These are phyloP conservation scores for Embiotoca jacksoni DNA, from an alignment of 2,113 vertebrate species.

Conservation along the genomic window DNA sequence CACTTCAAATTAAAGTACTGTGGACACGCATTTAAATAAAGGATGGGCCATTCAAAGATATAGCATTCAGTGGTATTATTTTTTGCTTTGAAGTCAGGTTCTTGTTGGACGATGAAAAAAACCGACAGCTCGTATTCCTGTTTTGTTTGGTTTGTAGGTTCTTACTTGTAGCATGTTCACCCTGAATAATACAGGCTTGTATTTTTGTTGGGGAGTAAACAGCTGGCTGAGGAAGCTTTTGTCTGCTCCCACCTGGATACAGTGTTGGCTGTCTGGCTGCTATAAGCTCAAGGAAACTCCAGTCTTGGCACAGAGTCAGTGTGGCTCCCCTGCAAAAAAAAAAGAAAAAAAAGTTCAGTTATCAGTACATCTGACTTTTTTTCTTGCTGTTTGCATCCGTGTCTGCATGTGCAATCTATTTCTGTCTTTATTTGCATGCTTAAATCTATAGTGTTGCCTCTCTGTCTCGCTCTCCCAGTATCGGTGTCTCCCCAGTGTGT, in stretches of 20 bases:
- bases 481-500: slow-evolving; percentile 24
- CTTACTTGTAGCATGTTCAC: slow-evolving; percentile 18
- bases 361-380: not conserved
- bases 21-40: too few relatives aligned
- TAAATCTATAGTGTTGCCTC: slow-evolving; percentile 24
- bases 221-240: slow-evolving; percentile 42
- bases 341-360: slow-evolving; percentile 23
- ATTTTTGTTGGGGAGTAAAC: slow-evolving; percentile 45
- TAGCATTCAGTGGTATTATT: too few relatives aligned
- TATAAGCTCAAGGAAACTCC: slow-evolving; percentile 53
- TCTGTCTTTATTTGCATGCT: slow-evolving; percentile 30
- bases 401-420: not conserved
- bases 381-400: not conserved
- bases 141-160: slow-evolving; percentile 20
- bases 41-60: too few relatives aligned
- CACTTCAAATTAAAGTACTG: too few relatives aligned
- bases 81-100: not conserved
- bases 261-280: slow-evolving; percentile 38
- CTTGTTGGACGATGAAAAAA: not conserved
- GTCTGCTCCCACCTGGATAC: slow-evolving; percentile 57
- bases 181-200: slow-evolving; percentile 29
- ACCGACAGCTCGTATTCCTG: slow-evolving; percentile 13
- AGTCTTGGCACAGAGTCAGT: slow-evolving; percentile 38
- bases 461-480: not conserved
- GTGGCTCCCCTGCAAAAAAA: slow-evolving; percentile 36